These are phyloP conservation scores for Cnemophilus loriae DNA, from an alignment of 2,113 vertebrate species.

Conservation along the genomic window DNA sequence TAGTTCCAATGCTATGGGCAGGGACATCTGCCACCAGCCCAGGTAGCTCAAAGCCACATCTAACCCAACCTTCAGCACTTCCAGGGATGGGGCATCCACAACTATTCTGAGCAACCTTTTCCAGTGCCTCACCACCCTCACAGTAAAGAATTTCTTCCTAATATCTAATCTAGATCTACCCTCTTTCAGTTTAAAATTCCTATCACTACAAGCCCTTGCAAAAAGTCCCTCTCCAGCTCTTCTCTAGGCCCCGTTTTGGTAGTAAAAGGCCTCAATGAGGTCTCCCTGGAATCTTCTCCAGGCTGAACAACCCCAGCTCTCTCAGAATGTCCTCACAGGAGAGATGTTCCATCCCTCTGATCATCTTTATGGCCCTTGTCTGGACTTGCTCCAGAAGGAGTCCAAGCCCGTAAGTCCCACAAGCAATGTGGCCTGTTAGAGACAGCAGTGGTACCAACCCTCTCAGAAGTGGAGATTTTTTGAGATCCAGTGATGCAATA, in stretches of 20 bases:
- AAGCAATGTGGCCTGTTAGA: fast-evolving
- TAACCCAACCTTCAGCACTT: not conserved
- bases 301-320: not conserved
- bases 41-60: not conserved
- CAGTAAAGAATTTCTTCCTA: not conserved
- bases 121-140: not conserved
- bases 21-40: not conserved
- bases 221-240: not conserved
- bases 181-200: not conserved
- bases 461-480: fast-evolving
- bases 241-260: not conserved
- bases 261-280: not conserved
- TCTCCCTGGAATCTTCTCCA: not conserved
- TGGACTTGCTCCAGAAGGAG: not conserved
- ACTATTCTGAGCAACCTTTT: not conserved
- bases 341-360: not conserved
- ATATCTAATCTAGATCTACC: not conserved
- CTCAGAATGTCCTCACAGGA: not conserved
- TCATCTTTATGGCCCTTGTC: not conserved
- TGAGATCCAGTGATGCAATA: not conserved
- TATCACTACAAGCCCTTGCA: not conserved
- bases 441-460: not conserved
- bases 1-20: not conserved
- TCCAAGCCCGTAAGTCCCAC: not conserved
- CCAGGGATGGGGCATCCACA: not conserved